Evolutionary conservation across 2,888 invertebrate genomes (phyloP), one percentile per base, ranked within the genome.

Genomic region (Clusia tigrina): DNA sequence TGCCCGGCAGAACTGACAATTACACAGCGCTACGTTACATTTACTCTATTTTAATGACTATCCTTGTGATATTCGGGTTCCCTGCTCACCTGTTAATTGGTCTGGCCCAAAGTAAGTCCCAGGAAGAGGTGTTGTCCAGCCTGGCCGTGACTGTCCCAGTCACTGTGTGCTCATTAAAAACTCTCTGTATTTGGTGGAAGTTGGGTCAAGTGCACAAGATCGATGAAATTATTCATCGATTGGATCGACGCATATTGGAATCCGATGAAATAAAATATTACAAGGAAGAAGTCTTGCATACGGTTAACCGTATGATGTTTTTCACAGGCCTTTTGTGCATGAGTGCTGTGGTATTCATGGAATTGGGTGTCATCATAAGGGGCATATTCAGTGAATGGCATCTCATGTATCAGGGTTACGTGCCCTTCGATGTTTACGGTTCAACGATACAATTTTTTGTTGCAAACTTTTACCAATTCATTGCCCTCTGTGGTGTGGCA

Each of bases 31-130:
- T 63, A 10, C 68, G 67, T 26, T 22, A 54, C 12, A 10, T 58
- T 9, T 70, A 69, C 48, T 64, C 68, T n/a, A 20, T 69, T 10
- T 2, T 66, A 1, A 2, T 70, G 3, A 66, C 61, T 62, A 9
- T 65, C 10, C 1, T 64, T 5, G 38, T 70, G 37, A 67, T 66
- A 1, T 23, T 70, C 10, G 56, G 64, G 1, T 69, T 68, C 64
- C 71, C 70, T 0, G 10, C 66, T 10, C 71, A 71, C 23, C 52
- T 71, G 37, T 67, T 69, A 23, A 60, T 70, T 46, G 70, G 70
- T 3, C 51, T 71, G 2, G 58, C 69, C 9, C 9, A 25, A n/a
- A 61, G 56, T 26, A 54, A 38, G 17, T 62, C 52, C 12, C 37
- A 66, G 53, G 42, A 56, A 9, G 70, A 70, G 2, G 2, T 65